These are phyloP conservation scores for Andrena bicolor DNA, from an alignment of 2,888 invertebrate genomes.

Conservation along the genomic window DNA sequence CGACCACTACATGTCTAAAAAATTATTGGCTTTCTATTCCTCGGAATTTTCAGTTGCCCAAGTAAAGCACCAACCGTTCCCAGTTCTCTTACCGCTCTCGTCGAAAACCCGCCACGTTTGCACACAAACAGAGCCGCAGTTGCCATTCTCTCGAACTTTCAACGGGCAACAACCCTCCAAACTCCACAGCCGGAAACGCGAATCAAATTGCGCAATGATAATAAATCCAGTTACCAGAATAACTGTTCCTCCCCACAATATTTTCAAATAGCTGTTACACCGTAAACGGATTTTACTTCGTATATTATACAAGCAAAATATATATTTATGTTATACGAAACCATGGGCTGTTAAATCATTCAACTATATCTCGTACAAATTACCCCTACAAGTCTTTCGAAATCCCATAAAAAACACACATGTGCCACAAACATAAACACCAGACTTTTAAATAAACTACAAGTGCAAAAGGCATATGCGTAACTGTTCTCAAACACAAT, in stretches of 20 bases:
- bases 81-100: constrained; percentile 17
- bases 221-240: constrained; percentile 14
- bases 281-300: too few relatives aligned
- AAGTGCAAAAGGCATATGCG: neutral
- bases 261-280: neutral
- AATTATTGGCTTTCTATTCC: neutral
- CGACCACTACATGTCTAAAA: neutral
- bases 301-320: too few relatives aligned
- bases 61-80: constrained; percentile 24
- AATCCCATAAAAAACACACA: too few relatives aligned
- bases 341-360: too few relatives aligned
- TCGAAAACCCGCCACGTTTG: constrained; percentile 35
- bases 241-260: neutral
- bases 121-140: constrained; percentile 24
- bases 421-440: too few relatives aligned
- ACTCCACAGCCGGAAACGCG: constrained; percentile 15
- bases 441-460: too few relatives aligned
- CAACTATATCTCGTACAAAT: too few relatives aligned
- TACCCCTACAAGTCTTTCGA: too few relatives aligned
- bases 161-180: constrained; percentile 12
- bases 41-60: constrained; percentile 14
- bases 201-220: constrained; percentile 16
- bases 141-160: constrained; percentile 19
- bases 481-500: neutral
- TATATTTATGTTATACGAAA: too few relatives aligned